Conservation (phyloP, 2,888 invertebrate genomes). For the Thymelicus sylvestris region DNA sequence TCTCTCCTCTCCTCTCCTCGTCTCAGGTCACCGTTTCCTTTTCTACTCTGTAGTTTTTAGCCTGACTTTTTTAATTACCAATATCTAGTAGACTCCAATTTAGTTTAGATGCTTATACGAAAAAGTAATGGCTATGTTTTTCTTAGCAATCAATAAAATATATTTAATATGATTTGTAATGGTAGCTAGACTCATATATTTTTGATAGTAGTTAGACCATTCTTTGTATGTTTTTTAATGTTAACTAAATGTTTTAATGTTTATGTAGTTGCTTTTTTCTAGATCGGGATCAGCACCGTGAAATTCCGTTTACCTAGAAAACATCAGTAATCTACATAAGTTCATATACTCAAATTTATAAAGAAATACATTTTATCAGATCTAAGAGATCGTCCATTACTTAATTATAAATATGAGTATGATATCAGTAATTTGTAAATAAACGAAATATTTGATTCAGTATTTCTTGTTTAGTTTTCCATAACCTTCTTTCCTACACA, state of each 20-base stretch:
- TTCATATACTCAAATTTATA: neutral
- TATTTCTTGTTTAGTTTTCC: constrained; percentile 43
- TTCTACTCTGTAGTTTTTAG: too few relatives aligned
- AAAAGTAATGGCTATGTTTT: neutral
- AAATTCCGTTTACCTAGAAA: neutral
- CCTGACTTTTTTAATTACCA: too few relatives aligned
- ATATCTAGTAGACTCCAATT: too few relatives aligned
- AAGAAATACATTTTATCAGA: too few relatives aligned
- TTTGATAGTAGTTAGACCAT: neutral
- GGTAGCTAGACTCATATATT: neutral
- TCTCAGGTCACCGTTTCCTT: too few relatives aligned
- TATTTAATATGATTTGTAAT: too few relatives aligned
- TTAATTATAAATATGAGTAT: neutral
- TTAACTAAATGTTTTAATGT: too few relatives aligned
- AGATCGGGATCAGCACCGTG: constrained; percentile 19
- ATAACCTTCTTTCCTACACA: constrained; percentile 41
- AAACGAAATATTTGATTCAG: constrained; percentile 2
- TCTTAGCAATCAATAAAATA: too few relatives aligned
- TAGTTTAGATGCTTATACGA: neutral
- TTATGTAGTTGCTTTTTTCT: constrained; percentile 25
- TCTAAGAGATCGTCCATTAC: too few relatives aligned
- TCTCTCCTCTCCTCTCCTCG: too few relatives aligned
- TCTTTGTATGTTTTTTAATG: neutral
- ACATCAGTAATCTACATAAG: constrained; percentile 11
- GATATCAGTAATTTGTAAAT: neutral